phyloP scores from a whole-genome alignment of 2,797 vertebrate species.

The Avahi laniger region DNA sequence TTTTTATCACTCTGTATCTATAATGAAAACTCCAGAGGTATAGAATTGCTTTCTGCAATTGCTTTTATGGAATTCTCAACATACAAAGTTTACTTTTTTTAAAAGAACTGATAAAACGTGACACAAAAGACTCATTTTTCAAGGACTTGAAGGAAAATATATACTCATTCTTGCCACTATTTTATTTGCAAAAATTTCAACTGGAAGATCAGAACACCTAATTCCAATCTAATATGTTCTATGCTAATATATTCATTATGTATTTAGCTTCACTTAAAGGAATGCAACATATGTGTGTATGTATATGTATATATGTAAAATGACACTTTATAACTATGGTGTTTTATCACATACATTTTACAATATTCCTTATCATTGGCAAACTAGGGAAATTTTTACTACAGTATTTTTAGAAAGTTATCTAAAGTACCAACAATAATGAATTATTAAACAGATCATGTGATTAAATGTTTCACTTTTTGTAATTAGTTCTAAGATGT shows the following conservation, averaged over 20 bases:
- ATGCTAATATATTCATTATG: background rate
- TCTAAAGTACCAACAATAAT: background rate
- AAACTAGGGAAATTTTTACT: background rate
- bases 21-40: constrained; percentile 30
- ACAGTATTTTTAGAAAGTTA: background rate
- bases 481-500: background rate
- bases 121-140: background rate
- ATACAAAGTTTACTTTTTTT: constrained; percentile 26
- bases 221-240: background rate
- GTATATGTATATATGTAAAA: background rate
- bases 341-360: background rate
- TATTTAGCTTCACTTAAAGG: constrained; percentile 6
- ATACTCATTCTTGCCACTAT: background rate
- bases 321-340: background rate
- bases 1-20: background rate
- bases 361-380: background rate
- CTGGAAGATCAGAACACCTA: background rate
- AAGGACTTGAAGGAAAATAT: constrained; percentile 28
- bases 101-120: constrained; percentile 40
- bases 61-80: constrained; percentile 43
- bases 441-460: background rate
- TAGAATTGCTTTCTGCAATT: constrained; percentile 16
- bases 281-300: background rate
- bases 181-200: constrained; percentile 17
- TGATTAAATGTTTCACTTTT: background rate